Conservation (phyloP, 2,113 vertebrate species). For the Panthera leo region DNA sequence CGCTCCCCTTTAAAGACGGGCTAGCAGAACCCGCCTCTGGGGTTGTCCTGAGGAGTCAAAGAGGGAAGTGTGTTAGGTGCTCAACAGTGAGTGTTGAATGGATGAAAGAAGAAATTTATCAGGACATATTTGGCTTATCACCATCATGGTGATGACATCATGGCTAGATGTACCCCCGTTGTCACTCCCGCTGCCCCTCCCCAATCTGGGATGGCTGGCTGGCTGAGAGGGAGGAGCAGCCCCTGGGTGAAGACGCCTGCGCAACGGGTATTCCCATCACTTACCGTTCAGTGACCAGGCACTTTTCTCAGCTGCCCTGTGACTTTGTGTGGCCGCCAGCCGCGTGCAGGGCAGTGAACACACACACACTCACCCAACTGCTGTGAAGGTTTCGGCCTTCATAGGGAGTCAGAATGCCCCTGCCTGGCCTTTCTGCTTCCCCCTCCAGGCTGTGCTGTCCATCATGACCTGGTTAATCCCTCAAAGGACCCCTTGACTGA, state of each 20-base stretch:
- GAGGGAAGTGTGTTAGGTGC: neutral
- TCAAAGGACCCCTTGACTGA: neutral
- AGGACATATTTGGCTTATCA: neutral
- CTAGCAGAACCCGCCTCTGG: neutral
- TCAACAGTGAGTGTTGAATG: neutral
- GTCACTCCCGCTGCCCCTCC: neutral
- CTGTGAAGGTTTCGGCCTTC: neutral
- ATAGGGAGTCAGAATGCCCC: neutral
- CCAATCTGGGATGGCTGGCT: neutral
- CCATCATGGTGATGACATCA: neutral
- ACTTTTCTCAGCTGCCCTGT: neutral
- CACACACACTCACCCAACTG: neutral
- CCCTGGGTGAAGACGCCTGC: accelerated
- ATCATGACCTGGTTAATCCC: neutral
- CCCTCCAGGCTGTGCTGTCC: neutral
- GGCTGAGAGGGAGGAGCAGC: neutral
- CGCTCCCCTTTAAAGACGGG: neutral
- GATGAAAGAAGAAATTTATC: neutral
- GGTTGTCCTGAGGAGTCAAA: neutral
- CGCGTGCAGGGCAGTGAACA: neutral
- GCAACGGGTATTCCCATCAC: neutral
- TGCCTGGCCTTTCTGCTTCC: neutral
- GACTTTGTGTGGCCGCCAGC: neutral
- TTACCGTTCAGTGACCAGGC: neutral
- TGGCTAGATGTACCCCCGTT: neutral